Evolutionary conservation across 2,888 invertebrate genomes (phyloP).

Genomic region (Cryptocephalus moraei): DNA sequence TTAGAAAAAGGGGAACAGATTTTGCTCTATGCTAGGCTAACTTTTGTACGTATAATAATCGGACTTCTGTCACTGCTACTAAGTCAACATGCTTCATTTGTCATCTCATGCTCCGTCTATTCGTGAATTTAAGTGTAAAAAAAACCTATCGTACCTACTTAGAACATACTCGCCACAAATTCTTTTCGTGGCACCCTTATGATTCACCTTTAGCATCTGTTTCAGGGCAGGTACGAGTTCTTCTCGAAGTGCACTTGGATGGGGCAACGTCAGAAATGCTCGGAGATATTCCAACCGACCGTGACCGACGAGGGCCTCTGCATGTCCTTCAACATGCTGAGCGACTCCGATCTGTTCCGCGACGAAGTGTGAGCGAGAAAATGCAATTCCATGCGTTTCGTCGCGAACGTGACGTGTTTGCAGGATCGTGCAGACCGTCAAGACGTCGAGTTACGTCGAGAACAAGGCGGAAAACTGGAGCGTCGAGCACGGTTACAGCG

Average conservation of each 20-base stretch:
- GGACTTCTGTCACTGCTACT: too few relatives aligned
- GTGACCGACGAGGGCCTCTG: conserved; percentile 65
- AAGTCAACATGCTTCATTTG: too few relatives aligned
- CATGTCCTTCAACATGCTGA: conserved; percentile 58
- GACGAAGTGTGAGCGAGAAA: conserved; percentile 39
- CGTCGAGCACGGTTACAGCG: conserved; percentile 49
- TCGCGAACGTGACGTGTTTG: background rate
- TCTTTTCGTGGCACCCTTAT: too few relatives aligned
- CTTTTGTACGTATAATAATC: too few relatives aligned
- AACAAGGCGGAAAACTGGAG: conserved; percentile 12
- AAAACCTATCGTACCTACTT: too few relatives aligned
- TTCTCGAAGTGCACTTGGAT: conserved; percentile 21
- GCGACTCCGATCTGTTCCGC: conserved; percentile 47
- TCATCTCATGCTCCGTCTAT: too few relatives aligned
- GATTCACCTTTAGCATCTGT: too few relatives aligned
- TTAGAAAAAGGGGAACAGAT: too few relatives aligned
- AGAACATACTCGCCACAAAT: too few relatives aligned
- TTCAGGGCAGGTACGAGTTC: conserved; percentile 15
- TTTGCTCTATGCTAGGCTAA: too few relatives aligned
- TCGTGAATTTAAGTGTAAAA: too few relatives aligned
- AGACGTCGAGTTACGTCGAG: background rate
- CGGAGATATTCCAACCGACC: conserved; percentile 28
- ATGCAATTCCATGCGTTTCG: background rate
- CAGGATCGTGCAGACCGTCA: conserved; percentile 6
- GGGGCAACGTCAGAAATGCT: conserved; percentile 17